Percentiles rank a stretch among this genome's conserved stretches.
phyloP scores from a whole-genome alignment of 2,888 invertebrate species.

The Rutpela maculata region DNA sequence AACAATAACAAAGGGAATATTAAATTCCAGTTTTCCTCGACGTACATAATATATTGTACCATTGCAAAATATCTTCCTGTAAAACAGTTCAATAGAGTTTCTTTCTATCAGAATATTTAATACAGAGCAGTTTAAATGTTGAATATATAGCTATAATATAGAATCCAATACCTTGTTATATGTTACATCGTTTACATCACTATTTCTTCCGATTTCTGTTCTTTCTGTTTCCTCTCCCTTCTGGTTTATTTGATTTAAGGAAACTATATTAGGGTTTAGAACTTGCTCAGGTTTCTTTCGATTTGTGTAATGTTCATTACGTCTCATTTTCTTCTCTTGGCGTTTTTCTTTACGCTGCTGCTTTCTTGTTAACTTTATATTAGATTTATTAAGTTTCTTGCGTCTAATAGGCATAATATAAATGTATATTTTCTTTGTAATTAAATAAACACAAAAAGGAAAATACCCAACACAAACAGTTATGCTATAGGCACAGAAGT shows the following conservation, averaged over 20 bases:
- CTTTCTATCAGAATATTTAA: too few species aligned
- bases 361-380: conserved; percentile 75
- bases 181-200: background rate
- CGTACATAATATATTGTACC: too few species aligned
- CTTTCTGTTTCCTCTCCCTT: conserved; percentile 7
- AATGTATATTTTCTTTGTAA: too few species aligned
- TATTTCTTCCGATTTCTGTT: conserved; percentile 21
- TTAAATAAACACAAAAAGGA: background rate
- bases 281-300: conserved; percentile 68
- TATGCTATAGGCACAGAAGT: too few species aligned
- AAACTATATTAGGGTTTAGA: conserved; percentile 32
- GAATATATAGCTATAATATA: too few species aligned
- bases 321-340: conserved; percentile 80
- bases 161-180: conserved; percentile 37
- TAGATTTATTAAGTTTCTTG: conserved; percentile 38
- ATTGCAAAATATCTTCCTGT: too few species aligned
- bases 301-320: conserved; percentile 74
- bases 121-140: too few species aligned
- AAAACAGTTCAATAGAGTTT: too few species aligned
- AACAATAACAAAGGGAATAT: too few species aligned
- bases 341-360: conserved; percentile 83
- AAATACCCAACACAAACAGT: background rate
- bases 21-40: too few species aligned
- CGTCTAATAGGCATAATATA: conserved; percentile 39
- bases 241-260: conserved; percentile 28